Conservation (phyloP, 2,113 vertebrate species). For the Platysteira castanea region DNA sequence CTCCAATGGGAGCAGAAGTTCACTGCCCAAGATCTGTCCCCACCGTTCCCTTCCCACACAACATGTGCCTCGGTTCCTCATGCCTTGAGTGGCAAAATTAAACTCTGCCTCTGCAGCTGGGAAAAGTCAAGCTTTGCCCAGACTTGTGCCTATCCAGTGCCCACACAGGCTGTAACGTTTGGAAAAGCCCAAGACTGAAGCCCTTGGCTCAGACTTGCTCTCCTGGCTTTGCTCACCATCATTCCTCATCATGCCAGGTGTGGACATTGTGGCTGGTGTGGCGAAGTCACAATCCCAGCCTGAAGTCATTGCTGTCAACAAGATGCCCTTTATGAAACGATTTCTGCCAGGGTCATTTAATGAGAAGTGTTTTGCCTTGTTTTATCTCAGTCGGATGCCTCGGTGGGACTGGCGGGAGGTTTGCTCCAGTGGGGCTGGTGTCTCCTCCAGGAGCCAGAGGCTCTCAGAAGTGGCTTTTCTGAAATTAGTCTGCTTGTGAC, state of each 20-base stretch:
- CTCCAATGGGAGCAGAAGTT: not conserved
- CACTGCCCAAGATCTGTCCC: rapidly evolving
- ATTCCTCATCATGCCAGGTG: not conserved
- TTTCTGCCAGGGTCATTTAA: not conserved
- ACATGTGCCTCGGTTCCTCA: rapidly evolving
- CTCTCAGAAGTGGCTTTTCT: slow-evolving; percentile 7
- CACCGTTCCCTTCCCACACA: not conserved
- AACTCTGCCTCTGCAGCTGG: not conserved
- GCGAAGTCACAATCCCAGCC: not conserved
- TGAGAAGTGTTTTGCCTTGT: not conserved
- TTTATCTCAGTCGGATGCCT: not conserved
- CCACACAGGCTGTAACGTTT: not conserved
- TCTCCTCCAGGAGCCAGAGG: not conserved
- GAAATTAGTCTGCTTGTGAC: not conserved
- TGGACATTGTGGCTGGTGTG: not conserved
- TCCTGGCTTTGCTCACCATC: not conserved
- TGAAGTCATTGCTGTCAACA: not conserved
- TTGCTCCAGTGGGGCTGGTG: rapidly evolving
- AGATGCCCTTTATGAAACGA: not conserved
- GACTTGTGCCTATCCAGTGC: not conserved
- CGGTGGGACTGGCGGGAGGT: rapidly evolving
- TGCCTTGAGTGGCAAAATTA: not conserved
- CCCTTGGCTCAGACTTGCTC: not conserved
- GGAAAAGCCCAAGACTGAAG: not conserved
- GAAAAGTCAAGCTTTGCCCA: not conserved